Percentiles rank a stretch among this genome's conserved stretches.
These are phyloP conservation scores for Periophthalmus modestus DNA, from an alignment of 2,113 vertebrate species.

Conservation along the genomic window DNA sequence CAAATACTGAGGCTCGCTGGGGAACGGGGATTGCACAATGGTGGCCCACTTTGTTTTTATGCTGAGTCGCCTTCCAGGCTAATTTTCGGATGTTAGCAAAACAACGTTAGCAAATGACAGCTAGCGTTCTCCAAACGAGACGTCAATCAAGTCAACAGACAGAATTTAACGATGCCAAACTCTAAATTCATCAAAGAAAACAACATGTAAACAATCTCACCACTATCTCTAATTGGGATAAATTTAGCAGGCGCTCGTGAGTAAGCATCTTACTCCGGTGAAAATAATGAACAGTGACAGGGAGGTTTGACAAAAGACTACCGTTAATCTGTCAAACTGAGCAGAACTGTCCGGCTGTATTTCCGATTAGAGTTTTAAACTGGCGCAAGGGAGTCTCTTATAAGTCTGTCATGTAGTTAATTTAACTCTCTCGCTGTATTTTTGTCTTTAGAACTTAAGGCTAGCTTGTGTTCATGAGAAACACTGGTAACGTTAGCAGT, in stretches of 20 bases:
- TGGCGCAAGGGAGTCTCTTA: accelerated
- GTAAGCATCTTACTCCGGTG: constrained; percentile 48
- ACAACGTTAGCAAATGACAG: constrained; percentile 50
- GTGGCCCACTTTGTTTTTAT: constrained; percentile 62
- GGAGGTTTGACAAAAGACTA: constrained; percentile 5
- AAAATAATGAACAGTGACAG: constrained; percentile 26
- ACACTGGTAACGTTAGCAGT: constrained; percentile 16
- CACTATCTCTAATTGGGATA: neutral
- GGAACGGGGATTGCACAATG: constrained; percentile 61
- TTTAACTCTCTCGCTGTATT: constrained; percentile 19
- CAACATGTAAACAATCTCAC: neutral
- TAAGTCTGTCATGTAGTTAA: neutral
- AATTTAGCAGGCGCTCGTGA: constrained; percentile 11
- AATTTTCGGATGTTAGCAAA: constrained; percentile 63
- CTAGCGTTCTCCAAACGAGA: constrained; percentile 22
- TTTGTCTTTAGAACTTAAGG: constrained; percentile 21
- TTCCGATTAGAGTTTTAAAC: accelerated
- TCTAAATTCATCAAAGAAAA: neutral
- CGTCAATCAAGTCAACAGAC: neutral
- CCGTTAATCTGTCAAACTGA: accelerated
- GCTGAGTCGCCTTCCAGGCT: constrained; percentile 70
- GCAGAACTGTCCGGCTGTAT: neutral
- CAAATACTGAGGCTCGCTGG: constrained; percentile 17
- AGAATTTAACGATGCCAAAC: neutral
- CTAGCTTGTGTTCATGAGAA: constrained; percentile 31